These are phyloP conservation scores for Amphipyra tragopoginis DNA, from an alignment of 2,888 invertebrate species.

Conservation along the genomic window DNA sequence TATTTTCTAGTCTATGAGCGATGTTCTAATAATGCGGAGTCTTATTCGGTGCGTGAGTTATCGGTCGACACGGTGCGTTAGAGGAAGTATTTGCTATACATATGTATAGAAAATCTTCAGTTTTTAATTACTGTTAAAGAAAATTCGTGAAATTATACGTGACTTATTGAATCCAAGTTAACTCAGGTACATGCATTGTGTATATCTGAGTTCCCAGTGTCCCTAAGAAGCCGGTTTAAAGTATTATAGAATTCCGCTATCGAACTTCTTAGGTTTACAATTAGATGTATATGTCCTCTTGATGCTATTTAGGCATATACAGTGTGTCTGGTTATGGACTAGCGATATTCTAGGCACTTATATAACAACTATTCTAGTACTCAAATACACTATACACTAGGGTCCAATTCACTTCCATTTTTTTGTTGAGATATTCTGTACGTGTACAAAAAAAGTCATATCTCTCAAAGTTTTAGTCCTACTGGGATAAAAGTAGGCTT, in stretches of 20 bases:
- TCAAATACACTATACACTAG: too few relatives aligned
- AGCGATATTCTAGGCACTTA: too few relatives aligned
- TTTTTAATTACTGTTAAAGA: not conserved
- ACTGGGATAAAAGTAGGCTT: too few relatives aligned
- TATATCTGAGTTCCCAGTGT: too few relatives aligned
- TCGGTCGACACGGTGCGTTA: constrained; percentile 7
- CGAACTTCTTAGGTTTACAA: not conserved
- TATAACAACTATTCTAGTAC: too few relatives aligned
- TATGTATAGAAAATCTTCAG: not conserved
- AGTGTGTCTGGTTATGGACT: too few relatives aligned
- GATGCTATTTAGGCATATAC: not conserved
- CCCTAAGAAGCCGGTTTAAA: too few relatives aligned
- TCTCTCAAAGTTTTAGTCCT: too few relatives aligned
- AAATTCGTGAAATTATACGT: not conserved
- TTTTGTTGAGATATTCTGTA: too few relatives aligned
- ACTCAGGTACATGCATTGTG: too few relatives aligned
- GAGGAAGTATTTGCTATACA: constrained; percentile 3
- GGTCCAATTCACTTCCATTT: too few relatives aligned
- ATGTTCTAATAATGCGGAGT: constrained; percentile 10
- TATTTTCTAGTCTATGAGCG: constrained; percentile 41
- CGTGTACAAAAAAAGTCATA: too few relatives aligned
- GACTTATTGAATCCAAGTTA: not conserved
- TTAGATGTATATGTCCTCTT: not conserved
- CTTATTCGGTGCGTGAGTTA: constrained; percentile 12
- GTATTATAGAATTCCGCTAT: not conserved